Evolutionary conservation across 2,113 vertebrate genomes (phyloP).

Genomic region (Gymnarchus niloticus): DNA sequence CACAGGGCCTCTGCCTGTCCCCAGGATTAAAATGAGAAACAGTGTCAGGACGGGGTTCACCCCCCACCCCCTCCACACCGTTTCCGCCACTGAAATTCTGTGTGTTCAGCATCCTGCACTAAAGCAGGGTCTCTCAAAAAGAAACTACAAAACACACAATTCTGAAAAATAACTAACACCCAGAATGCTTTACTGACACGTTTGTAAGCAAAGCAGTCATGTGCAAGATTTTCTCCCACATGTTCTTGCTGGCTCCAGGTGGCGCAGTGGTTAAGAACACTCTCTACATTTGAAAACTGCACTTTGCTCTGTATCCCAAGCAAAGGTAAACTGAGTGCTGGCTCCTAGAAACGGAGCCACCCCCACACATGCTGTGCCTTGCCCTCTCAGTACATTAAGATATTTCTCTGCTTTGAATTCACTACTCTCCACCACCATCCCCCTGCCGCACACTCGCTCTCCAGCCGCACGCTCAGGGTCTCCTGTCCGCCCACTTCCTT

Average conservation of each 20-base stretch:
- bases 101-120: neutral
- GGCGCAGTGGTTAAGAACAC: neutral
- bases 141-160: neutral
- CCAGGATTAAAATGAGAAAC: neutral
- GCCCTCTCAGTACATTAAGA: neutral
- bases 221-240: neutral
- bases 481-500: constrained; percentile 1
- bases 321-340: no score
- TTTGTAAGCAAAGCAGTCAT: no score
- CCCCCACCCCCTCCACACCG: neutral
- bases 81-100: neutral
- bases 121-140: neutral
- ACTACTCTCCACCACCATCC: neutral
- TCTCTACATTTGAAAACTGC: no score
- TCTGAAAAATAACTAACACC: neutral
- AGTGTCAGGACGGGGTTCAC: neutral
- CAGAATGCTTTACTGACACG: neutral
- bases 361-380: neutral
- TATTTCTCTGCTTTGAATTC: neutral
- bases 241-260: neutral
- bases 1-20: neutral
- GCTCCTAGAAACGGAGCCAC: no score
- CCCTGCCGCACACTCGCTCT: neutral
- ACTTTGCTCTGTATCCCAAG: no score
- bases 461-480: neutral